Evolutionary conservation across 2,797 vertebrate genomes (phyloP).

Genomic region (Rhabdophis nuchalis): DNA sequence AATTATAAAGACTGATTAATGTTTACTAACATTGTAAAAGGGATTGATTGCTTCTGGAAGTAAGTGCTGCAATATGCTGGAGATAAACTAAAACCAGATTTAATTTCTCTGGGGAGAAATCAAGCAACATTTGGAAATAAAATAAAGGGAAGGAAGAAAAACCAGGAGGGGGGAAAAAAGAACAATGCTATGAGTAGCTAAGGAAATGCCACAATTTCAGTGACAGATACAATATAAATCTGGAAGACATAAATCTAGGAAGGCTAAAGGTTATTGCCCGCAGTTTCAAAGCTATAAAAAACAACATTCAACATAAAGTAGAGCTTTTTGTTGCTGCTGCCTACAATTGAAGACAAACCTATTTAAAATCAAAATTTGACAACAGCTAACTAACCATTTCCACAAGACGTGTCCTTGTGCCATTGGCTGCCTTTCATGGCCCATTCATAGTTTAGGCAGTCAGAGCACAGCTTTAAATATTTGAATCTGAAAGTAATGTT

Average conservation of each 20-base stretch:
- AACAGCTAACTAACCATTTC: not conserved
- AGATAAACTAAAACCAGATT: conserved; percentile 13
- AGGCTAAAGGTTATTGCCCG: conserved; percentile 32
- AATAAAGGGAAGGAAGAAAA: conserved; percentile 12
- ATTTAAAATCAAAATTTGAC: conserved; percentile 25
- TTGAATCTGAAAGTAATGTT: not conserved
- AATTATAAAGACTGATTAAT: conserved; percentile 37
- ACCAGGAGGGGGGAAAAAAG: conserved; percentile 35
- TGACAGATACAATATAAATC: conserved; percentile 38
- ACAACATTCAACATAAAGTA: conserved; percentile 44
- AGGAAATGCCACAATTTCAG: conserved; percentile 32
- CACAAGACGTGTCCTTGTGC: not conserved
- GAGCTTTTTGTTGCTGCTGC: conserved; percentile 49
- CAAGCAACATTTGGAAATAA: not conserved
- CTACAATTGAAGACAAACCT: conserved; percentile 42
- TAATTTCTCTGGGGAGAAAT: conserved; percentile 27
- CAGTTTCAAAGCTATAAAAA: conserved; percentile 28
- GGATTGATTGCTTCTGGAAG: conserved; percentile 31
- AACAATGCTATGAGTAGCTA: not conserved
- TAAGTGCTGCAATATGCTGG: conserved; percentile 22
- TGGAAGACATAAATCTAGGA: not conserved
- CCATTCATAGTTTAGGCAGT: not conserved
- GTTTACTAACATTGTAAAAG: conserved; percentile 48
- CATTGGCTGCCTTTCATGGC: not conserved
- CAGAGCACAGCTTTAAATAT: not conserved